A percentile compares a stretch with the other conserved stretches of the same genome.
phyloP scores from a whole-genome alignment of 2,888 invertebrate genomes.

The Acanthosepion pharaonis region DNA sequence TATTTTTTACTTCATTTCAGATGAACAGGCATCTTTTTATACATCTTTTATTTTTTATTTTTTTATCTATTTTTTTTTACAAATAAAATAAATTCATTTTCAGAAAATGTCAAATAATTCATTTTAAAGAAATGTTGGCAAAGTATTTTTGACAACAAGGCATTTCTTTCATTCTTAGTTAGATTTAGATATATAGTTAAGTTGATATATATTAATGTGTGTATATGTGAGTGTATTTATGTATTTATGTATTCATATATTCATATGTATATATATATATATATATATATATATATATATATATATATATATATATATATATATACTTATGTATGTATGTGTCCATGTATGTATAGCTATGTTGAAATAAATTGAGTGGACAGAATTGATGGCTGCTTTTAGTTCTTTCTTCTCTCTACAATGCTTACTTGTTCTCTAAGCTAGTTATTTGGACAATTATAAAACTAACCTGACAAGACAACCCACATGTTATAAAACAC shows the following conservation, averaged over 20 bases:
- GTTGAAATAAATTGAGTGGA: background rate
- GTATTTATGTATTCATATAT: too few relatives aligned
- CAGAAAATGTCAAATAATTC: background rate
- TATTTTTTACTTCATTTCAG: background rate
- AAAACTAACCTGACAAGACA: background rate
- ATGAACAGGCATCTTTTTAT: background rate
- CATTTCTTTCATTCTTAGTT: background rate
- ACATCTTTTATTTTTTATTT: background rate
- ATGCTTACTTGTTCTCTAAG: background rate
- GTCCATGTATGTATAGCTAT: background rate
- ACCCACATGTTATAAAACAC: constrained; percentile 9
- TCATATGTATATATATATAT: too few relatives aligned
- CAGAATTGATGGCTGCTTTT: background rate
- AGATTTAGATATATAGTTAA: background rate
- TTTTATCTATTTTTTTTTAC: background rate
- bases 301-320: background rate
- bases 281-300: too few relatives aligned
- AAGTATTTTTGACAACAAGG: background rate
- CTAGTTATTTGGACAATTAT: background rate
- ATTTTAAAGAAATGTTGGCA: background rate
- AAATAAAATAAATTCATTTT: background rate
- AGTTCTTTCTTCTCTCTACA: background rate
- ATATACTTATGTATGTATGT: background rate
- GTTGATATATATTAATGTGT: background rate
- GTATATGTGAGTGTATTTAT: too few relatives aligned